phyloP scores from a whole-genome alignment of 2,888 invertebrate species.

The Criorhina ranunculi region DNA sequence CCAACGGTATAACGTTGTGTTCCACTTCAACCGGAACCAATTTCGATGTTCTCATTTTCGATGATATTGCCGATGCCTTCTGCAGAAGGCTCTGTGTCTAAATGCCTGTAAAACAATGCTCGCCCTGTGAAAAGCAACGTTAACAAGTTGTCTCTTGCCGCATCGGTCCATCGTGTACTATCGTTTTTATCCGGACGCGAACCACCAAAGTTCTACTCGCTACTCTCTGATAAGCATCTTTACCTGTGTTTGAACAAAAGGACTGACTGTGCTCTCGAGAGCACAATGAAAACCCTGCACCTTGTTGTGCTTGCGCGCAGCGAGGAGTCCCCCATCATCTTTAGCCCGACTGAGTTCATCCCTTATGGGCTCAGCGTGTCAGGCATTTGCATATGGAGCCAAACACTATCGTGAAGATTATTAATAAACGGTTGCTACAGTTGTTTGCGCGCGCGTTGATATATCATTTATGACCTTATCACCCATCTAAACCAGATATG shows the following conservation, averaged over 20 bases:
- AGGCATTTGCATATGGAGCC: conserved; percentile 68
- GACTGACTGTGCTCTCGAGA: conserved; percentile 39
- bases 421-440: conserved; percentile 76
- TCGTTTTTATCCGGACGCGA: conserved; percentile 43
- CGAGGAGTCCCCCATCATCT: conserved; percentile 69
- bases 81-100: conserved; percentile 52
- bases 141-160: conserved; percentile 70
- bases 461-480: conserved; percentile 77
- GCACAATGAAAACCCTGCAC: conserved; percentile 59
- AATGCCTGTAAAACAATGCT: conserved; percentile 57
- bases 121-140: conserved; percentile 69
- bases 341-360: conserved; percentile 56
- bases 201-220: conserved; percentile 66
- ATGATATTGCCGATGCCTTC: conserved; percentile 39
- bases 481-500: conserved; percentile 74
- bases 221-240: conserved; percentile 69
- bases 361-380: conserved; percentile 51
- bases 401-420: conserved; percentile 71
- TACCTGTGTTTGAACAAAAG: conserved; percentile 71
- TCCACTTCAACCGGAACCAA: conserved; percentile 43
- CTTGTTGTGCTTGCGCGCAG: conserved; percentile 58
- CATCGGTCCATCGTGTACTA: conserved; percentile 52
- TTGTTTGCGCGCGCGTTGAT: conserved; percentile 75
- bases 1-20: conserved; percentile 13
- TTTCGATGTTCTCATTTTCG: conserved; percentile 22